Base-by-base conservation (phyloP, 2,113 vertebrate genomes). In the Phycodurus eques region DNA sequence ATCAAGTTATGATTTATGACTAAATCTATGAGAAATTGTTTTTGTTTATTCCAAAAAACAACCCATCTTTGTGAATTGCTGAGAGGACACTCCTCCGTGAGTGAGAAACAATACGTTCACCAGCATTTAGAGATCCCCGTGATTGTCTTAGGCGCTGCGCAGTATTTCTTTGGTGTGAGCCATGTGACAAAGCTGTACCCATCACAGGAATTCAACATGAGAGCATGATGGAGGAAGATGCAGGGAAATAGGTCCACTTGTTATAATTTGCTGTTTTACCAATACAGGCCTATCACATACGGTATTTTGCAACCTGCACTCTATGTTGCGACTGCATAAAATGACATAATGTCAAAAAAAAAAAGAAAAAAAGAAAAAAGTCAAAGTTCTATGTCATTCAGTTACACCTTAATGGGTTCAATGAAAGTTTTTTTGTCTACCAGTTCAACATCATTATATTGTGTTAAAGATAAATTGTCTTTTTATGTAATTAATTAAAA, bases 131-230 rank as follows among this genome's bases (percentile, higher is more conserved):
- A 88, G 82, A 91, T 94, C 90, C 93, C 92, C 93, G 91, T 98
- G 96, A 98, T 98, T 98, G 96, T 98, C 96, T 94, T 90, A 90
- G 96, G 94, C 92, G 91, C 93, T 86, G 92, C 92, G 91, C 92
- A 85, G 93, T 85, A 85, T 82, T 91, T 93, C 1, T 93, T 61
- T 86, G 81, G 90, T 86, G 85, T 87, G 89, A 88, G 88, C 93
- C 83, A 87, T 92, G 92, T 91, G 93, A 92, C 90, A 93, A 93
- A 94, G 92, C 94, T 92, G 6, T 61, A 93, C 91, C 92, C 92
- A 92, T 92, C 93, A 94, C 85, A 90, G 92, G 93, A 93, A 93
- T 85, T 90, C 70, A 80, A 78, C 4, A 72, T 9, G 74, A 74
- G 51, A 27, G 27, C 27, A 27, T 27, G 67, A 35, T 51, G 19